These are phyloP conservation scores for Nesogale talazaci DNA, from an alignment of 2,113 vertebrate genomes.

Conservation along the genomic window DNA sequence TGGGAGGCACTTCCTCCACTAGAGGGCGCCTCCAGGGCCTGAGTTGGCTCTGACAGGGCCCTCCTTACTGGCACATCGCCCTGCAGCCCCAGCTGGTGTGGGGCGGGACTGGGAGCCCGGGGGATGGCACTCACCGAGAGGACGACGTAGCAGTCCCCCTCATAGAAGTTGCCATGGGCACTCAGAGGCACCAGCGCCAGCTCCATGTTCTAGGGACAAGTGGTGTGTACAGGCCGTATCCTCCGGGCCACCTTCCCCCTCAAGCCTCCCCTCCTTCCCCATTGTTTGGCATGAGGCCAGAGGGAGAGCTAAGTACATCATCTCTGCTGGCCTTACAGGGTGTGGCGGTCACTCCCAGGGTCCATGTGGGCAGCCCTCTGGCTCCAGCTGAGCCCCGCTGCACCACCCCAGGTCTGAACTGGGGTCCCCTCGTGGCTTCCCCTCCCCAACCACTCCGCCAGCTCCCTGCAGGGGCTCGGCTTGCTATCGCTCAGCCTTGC, in stretches of 20 bases:
- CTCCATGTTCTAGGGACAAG: constrained; percentile 91
- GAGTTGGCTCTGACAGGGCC: neutral
- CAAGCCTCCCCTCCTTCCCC: neutral
- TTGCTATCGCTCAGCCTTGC: neutral
- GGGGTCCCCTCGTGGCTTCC: neutral
- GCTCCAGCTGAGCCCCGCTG: neutral
- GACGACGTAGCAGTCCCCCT: constrained; percentile 94
- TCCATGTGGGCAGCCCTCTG: neutral
- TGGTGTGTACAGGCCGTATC: neutral
- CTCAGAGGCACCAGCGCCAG: constrained; percentile 89
- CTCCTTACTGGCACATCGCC: neutral
- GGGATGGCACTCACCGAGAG: constrained; percentile 88
- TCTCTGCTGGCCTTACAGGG: neutral
- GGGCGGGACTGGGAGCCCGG: neutral
- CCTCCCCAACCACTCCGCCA: neutral
- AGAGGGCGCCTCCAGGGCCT: neutral
- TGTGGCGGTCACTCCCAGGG: neutral
- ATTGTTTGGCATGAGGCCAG: neutral
- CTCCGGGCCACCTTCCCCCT: no score
- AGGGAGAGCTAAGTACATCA: neutral
- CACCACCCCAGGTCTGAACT: neutral
- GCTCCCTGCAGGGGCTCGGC: neutral
- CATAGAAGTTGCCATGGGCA: constrained; percentile 91
- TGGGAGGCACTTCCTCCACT: neutral
- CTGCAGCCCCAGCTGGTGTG: neutral